A percentile compares a stretch with the other conserved stretches of the same genome.
Evolutionary conservation across 2,113 vertebrate species (phyloP).

Genomic region (Candoia aspera): DNA sequence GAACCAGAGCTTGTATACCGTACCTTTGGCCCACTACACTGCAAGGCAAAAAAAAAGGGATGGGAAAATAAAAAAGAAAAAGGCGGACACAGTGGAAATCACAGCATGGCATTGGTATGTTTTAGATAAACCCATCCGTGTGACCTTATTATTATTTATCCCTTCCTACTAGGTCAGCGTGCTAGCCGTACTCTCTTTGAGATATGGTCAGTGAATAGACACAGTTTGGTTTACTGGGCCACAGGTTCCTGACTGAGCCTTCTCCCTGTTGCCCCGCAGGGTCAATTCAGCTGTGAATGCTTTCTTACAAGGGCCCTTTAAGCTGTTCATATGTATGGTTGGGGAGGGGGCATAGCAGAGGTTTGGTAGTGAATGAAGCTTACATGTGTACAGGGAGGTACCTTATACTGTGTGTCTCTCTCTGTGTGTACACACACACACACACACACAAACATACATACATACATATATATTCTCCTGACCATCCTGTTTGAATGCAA

Average conservation of each 20-base stretch:
- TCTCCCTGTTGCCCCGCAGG: neutral
- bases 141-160: neutral
- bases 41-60: neutral
- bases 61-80: neutral
- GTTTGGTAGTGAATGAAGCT: too few relatives aligned
- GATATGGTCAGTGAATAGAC: neutral
- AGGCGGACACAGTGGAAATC: neutral
- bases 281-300: neutral
- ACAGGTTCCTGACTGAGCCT: neutral
- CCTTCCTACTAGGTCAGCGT: neutral
- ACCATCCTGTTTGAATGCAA: neutral
- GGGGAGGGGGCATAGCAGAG: neutral
- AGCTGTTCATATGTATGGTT: neutral
- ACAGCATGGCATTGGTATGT: neutral
- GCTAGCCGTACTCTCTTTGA: neutral
- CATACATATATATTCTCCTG: neutral
- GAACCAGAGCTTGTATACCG: neutral
- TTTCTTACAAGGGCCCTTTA: neutral
- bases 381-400: too few relatives aligned
- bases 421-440: too few relatives aligned
- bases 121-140: neutral
- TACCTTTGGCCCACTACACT: neutral
- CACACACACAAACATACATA: too few relatives aligned
- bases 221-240: neutral
- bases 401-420: neutral